Conservation (phyloP, 2,888 invertebrate genomes). For the Epinotia demarniana region DNA sequence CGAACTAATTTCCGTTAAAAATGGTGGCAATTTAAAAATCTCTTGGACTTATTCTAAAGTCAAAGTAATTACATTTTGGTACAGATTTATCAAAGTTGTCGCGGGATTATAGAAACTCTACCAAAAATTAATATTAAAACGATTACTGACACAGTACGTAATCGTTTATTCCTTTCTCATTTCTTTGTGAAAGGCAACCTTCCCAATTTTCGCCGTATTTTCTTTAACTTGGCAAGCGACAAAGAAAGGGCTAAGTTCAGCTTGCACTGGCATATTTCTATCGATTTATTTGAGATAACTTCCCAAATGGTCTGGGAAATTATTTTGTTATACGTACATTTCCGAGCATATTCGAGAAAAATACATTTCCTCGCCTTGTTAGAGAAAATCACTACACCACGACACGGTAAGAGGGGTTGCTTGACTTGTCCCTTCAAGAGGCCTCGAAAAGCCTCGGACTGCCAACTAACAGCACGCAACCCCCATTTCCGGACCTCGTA, state of each 20-base stretch:
- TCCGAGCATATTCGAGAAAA: not conserved
- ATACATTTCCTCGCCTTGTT: not conserved
- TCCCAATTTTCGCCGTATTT: not conserved
- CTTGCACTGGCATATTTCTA: slow-evolving; percentile 19
- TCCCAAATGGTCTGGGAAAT: not conserved
- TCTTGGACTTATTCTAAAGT: slow-evolving; percentile 15
- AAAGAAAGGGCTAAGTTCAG: slow-evolving; percentile 1
- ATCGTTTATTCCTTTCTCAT: not conserved
- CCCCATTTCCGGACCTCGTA: not conserved
- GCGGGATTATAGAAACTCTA: not conserved
- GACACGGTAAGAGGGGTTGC: not conserved
- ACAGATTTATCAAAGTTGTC: not conserved
- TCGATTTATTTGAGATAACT: not conserved
- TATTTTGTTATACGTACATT: too few relatives aligned
- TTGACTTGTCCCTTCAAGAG: not conserved
- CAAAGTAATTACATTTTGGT: slow-evolving; percentile 10
- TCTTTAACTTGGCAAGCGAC: not conserved
- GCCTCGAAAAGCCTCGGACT: not conserved
- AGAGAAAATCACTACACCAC: slow-evolving; percentile 4
- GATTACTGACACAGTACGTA: not conserved
- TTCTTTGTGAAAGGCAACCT: not conserved
- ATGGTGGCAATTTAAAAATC: slow-evolving; percentile 19
- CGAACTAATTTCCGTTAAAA: slow-evolving; percentile 38
- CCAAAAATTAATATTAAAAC: not conserved
- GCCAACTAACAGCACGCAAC: not conserved